These are phyloP conservation scores for Shargacucullia verbasci DNA, from an alignment of 2,888 invertebrate species.

Conservation along the genomic window DNA sequence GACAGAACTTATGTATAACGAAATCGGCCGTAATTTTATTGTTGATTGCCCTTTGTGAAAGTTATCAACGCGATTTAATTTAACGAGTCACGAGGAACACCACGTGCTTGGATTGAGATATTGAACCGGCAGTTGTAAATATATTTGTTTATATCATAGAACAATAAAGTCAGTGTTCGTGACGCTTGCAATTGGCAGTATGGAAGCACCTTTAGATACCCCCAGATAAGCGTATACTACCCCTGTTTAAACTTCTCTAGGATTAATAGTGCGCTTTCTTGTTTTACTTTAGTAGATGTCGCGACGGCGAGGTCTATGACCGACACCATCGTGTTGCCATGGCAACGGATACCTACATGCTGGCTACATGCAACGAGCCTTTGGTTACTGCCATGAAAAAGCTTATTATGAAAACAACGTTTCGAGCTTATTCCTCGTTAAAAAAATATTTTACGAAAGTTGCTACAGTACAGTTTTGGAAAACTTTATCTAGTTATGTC, in stretches of 20 bases:
- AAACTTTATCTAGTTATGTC: too few species aligned
- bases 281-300: slow-evolving; percentile 79
- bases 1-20: slow-evolving; percentile 16
- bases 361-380: slow-evolving; percentile 66
- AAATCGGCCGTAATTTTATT: slow-evolving; percentile 28
- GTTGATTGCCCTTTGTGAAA: slow-evolving; percentile 22
- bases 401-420: slow-evolving; percentile 71
- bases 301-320: slow-evolving; percentile 84
- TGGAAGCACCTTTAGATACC: slow-evolving; percentile 13
- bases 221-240: slow-evolving; percentile 38
- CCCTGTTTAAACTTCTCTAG: slow-evolving; percentile 72
- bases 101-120: slow-evolving; percentile 16
- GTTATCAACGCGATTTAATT: slow-evolving; percentile 42
- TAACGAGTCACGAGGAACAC: slow-evolving; percentile 23
- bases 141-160: neutral
- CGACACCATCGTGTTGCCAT: slow-evolving; percentile 80
- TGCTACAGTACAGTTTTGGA: slow-evolving; percentile 19
- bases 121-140: neutral
- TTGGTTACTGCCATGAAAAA: slow-evolving; percentile 70
- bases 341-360: slow-evolving; percentile 77
- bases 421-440: slow-evolving; percentile 69
- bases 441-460: slow-evolving; percentile 51
- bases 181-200: slow-evolving; percentile 8
- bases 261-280: slow-evolving; percentile 79
- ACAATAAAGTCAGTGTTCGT: neutral